Conservation (phyloP, 2,113 vertebrate genomes). For the Callopanchax toddi region DNA sequence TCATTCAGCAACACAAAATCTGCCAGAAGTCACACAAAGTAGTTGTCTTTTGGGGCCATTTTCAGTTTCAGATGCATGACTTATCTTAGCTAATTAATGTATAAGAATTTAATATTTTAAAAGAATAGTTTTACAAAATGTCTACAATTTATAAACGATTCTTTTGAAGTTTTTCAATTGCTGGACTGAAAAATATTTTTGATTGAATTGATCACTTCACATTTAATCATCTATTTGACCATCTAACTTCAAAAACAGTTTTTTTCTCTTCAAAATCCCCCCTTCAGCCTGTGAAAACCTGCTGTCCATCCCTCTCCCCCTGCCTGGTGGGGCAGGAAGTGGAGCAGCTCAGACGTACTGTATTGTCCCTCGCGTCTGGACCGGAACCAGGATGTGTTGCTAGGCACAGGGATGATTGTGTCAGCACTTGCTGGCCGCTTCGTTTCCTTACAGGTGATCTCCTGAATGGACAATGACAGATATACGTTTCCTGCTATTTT, state of each 20-base stretch:
- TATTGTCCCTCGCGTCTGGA: constrained; percentile 78
- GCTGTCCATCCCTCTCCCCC: constrained; percentile 35
- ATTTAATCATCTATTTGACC: constrained; percentile 37
- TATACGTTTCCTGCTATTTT: constrained; percentile 84
- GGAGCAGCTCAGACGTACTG: constrained; percentile 72
- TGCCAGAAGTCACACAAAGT: not conserved
- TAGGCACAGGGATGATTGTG: constrained; percentile 80
- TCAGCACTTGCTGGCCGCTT: constrained; percentile 80
- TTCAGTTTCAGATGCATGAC: not conserved
- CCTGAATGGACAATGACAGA: constrained; percentile 83
- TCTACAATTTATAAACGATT: constrained; percentile 5
- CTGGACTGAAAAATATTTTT: not conserved
- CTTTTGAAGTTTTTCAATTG: no score
- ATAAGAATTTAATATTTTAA: not conserved
- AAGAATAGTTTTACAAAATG: not conserved
- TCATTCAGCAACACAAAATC: not conserved
- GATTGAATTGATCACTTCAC: constrained; percentile 21
- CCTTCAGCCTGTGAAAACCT: constrained; percentile 66
- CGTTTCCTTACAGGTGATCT: constrained; percentile 85
- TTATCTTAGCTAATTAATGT: not conserved
- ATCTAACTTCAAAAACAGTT: constrained; percentile 44
- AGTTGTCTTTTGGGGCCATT: constrained; percentile 1
- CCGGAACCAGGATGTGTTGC: constrained; percentile 83
- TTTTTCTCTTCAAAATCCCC: constrained; percentile 62
- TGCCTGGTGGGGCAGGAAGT: constrained; percentile 72